Base-by-base conservation (phyloP, 2,113 vertebrate species). In the Grammomys surdaster region DNA sequence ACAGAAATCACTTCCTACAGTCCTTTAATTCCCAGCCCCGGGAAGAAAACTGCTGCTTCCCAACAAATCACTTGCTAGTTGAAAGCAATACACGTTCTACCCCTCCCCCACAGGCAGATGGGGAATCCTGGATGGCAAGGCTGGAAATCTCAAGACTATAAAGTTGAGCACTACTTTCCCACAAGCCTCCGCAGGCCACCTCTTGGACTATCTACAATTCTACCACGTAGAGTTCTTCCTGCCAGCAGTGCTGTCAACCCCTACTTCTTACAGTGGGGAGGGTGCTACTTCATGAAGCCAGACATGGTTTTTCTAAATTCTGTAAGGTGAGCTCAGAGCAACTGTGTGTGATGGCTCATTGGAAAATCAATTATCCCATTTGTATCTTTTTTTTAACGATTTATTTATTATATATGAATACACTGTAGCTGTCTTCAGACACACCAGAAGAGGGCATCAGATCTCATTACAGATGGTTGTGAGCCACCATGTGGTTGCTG, bases 31-130 rank as follows among this genome's bases (percentile, higher is more conserved):
- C 72, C n/a, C 40, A 75, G n/a, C n/a, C 7, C 40, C 24, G 3
- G 72, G 19, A 22, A 40, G n/a, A 9, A 81, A 81, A 20, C 78
- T 58, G 78, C 54, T 82, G 2, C 78, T 56, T 22, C 54, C 1
- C 26, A 13, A 81, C 31, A 54, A 56, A n/a, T 33, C 77, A 6
- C 51, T 13, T 56, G 33, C 33, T 81, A 19, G 51, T 36, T 80
- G 31, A 80, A 80, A 54, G 28, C 26, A 51, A 16, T 26, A 54
- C 19, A 58, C 54, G 22, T 20, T 9, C 16, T 0, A 6, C 3
- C 51, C 12, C 2, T 11, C 17, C 1, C 26, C 48, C 16, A 16
- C 9, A 1, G 22, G 78, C 14, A 1, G 2, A 82, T 1, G 5
- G 12, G 54, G 77, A 36, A 12, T n/a, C 78, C 54, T 24, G 36